Percentiles rank a stretch among this genome's conserved stretches.
Conservation (phyloP, 2,113 vertebrate genomes). For the Corythoichthys intestinalis region DNA sequence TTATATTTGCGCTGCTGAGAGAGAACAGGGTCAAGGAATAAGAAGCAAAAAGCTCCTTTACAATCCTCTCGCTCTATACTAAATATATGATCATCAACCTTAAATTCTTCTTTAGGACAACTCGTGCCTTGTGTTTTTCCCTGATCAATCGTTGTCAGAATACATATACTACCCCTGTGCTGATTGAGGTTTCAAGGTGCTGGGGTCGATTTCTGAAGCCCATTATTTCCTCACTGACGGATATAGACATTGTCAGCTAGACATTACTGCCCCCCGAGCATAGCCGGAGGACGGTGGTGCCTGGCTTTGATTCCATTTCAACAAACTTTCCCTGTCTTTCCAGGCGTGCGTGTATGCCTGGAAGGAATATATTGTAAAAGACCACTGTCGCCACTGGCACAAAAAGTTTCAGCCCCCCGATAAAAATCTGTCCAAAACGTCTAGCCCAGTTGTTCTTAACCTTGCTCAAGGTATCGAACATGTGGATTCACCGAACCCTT, state of each 20-base stretch:
- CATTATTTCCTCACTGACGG: conserved; percentile 60
- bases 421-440: background rate
- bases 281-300: conserved; percentile 50
- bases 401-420: background rate
- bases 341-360: conserved; percentile 6
- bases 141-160: conserved; percentile 53
- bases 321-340: conserved; percentile 22
- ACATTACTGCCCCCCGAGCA: conserved; percentile 57
- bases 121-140: background rate
- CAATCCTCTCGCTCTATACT: background rate
- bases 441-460: no score
- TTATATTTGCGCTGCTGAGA: conserved; percentile 63
- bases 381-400: background rate
- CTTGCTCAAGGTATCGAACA: no score
- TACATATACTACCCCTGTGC: conserved; percentile 40
- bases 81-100: background rate
- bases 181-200: conserved; percentile 51
- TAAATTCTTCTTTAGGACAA: background rate
- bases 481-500: no score
- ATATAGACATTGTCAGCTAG: conserved; percentile 63
- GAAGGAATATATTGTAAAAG: background rate
- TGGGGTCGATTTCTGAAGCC: conserved; percentile 54
- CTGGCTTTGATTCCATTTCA: conserved; percentile 56
- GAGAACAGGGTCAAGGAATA: conserved; percentile 28
- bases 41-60: background rate